These are phyloP conservation scores for Drosophila nr. perissopoda DNA, from an alignment of 2,888 invertebrate species.

Conservation along the genomic window DNA sequence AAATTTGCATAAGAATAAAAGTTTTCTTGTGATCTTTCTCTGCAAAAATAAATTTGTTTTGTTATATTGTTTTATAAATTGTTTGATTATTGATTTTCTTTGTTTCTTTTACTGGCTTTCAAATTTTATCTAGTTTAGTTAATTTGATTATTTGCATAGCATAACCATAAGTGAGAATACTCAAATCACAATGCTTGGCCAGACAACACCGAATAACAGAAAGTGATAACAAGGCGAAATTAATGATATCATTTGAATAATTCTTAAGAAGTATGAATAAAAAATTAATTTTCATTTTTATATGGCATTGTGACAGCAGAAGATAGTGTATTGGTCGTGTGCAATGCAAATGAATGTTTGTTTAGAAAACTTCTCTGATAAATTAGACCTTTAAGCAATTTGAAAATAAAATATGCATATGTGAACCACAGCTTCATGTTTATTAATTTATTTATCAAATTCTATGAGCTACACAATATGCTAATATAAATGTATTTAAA, in stretches of 20 bases:
- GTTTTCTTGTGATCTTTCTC: constrained; percentile 7
- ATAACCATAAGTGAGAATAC: constrained; percentile 5
- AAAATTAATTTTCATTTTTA: not conserved
- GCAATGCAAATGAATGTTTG: not conserved
- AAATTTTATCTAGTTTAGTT: not conserved
- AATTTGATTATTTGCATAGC: not conserved
- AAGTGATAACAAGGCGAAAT: constrained; percentile 10
- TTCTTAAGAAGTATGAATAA: not conserved
- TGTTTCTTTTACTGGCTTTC: constrained; percentile 20
- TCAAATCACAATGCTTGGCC: constrained; percentile 8
- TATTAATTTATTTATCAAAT: not conserved
- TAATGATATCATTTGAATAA: not conserved
- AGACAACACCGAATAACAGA: constrained; percentile 13
- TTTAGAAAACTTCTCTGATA: not conserved
- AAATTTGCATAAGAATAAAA: not conserved
- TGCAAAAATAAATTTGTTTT: not conserved
- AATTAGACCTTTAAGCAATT: not conserved
- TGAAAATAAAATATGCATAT: not conserved
- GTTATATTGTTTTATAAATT: not conserved
- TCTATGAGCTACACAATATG: not conserved
- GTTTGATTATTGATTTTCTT: constrained; percentile 16
- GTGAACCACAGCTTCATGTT: not conserved
- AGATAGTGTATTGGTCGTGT: not conserved
- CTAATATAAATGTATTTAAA: not conserved
- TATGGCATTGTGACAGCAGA: not conserved